Conservation (phyloP, 2,888 invertebrate species). For the Brenthis daphne region DNA sequence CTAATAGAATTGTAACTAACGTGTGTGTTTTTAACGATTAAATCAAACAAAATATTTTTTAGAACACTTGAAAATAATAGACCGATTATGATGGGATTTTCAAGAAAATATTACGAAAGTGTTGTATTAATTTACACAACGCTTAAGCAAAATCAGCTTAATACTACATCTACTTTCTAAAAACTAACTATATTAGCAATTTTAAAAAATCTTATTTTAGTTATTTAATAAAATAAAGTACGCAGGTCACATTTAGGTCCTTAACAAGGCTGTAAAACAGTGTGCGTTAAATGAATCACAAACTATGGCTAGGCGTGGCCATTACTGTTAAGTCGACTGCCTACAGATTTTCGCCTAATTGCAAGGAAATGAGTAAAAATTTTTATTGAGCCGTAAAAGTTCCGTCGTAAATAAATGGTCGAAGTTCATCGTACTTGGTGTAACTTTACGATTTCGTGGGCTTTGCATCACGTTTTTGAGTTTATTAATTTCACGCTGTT, state of each 20-base stretch:
- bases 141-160: no score
- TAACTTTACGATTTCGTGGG: conserved; percentile 59
- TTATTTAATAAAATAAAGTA: conserved; percentile 10
- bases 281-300: conserved; percentile 31
- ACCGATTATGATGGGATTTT: no score
- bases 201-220: no score
- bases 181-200: no score
- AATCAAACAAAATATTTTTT: no score
- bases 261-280: conserved; percentile 17
- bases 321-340: conserved; percentile 29
- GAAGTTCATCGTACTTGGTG: conserved; percentile 62
- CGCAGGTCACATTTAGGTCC: conserved; percentile 8
- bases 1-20: no score
- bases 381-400: conserved; percentile 71
- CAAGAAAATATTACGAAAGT: no score
- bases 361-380: conserved; percentile 67
- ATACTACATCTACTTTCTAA: no score
- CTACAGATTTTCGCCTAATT: conserved; percentile 55
- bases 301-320: conserved; percentile 23
- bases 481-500: conserved; percentile 35
- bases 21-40: no score
- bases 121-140: no score
- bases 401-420: conserved; percentile 65
- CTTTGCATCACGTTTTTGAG: conserved; percentile 44
- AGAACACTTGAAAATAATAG: no score